These are phyloP conservation scores for Equus przewalskii DNA, from an alignment of 2,113 vertebrate genomes.

Conservation along the genomic window DNA sequence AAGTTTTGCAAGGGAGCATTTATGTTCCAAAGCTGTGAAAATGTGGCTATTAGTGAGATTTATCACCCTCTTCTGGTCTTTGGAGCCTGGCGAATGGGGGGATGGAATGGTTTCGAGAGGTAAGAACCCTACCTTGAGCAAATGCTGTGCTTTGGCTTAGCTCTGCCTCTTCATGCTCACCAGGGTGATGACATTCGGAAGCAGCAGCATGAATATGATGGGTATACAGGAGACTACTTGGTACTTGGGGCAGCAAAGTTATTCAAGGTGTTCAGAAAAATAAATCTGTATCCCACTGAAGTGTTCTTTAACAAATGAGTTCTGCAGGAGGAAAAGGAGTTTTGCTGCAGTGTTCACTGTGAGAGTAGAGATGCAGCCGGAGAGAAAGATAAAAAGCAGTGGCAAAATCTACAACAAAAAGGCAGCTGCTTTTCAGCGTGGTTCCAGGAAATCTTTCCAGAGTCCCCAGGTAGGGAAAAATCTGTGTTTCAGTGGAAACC, in stretches of 20 bases:
- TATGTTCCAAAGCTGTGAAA: not conserved
- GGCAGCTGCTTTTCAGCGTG: not conserved
- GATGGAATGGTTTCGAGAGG: not conserved
- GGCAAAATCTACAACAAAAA: not conserved
- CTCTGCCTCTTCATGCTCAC: not conserved
- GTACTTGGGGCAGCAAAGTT: not conserved
- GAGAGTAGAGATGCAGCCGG: not conserved
- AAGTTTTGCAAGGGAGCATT: conserved; percentile 63
- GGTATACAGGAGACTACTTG: not conserved
- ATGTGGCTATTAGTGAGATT: conserved; percentile 2
- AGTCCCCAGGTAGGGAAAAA: not conserved
- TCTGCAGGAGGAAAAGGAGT: not conserved
- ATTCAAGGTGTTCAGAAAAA: conserved; percentile 34
- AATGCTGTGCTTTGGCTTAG: not conserved
- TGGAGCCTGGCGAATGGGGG: conserved; percentile 1
- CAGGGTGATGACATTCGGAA: not conserved
- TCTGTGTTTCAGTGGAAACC: not conserved
- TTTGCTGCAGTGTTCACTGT: not conserved
- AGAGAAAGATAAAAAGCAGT: not conserved
- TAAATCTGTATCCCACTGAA: not conserved
- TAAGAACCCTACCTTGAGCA: not conserved
- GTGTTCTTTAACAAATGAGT: not conserved
- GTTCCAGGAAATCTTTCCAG: not conserved
- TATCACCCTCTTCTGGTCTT: not conserved
- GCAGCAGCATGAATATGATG: not conserved